Conservation (phyloP, 2,113 vertebrate species). For the Ptyas mucosa region DNA sequence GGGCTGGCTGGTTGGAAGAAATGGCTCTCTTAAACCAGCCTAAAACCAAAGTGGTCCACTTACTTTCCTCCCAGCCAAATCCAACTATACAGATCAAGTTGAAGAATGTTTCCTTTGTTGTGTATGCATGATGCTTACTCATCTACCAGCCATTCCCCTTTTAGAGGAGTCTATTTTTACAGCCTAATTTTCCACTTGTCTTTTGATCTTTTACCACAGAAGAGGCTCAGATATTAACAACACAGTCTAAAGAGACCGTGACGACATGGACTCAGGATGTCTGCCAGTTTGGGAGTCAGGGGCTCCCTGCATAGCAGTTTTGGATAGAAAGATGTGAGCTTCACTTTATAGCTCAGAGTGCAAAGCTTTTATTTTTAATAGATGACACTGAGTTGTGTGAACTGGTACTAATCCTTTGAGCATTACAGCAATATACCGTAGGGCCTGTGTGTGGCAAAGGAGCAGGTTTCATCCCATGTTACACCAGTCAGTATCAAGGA, state of each 20-base stretch:
- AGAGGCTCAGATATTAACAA: slow-evolving; percentile 66
- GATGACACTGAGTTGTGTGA: slow-evolving; percentile 17
- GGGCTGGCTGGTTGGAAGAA: not conserved
- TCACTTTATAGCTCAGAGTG: not conserved
- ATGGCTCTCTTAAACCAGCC: slow-evolving; percentile 19
- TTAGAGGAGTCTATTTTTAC: slow-evolving; percentile 72
- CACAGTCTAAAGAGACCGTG: slow-evolving; percentile 38
- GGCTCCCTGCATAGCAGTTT: slow-evolving; percentile 49
- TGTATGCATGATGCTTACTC: slow-evolving; percentile 66
- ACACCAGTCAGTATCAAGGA: fast-evolving
- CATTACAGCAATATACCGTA: not conserved
- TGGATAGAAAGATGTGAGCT: slow-evolving; percentile 46
- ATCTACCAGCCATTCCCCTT: slow-evolving; percentile 66
- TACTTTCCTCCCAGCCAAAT: slow-evolving; percentile 49
- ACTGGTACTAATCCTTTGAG: not conserved
- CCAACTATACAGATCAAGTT: slow-evolving; percentile 50
- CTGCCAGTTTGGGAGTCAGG: slow-evolving; percentile 50
- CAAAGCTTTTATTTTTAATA: slow-evolving; percentile 44
- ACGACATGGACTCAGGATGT: slow-evolving; percentile 50
- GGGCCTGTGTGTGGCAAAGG: not conserved
- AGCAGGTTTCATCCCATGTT: not conserved
- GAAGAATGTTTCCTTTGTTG: slow-evolving; percentile 69
- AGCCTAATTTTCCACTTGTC: slow-evolving; percentile 68
- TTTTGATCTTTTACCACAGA: slow-evolving; percentile 71
- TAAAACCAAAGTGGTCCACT: not conserved